Evolutionary conservation across 2,888 invertebrate genomes (phyloP).

Genomic region (Drosophila lutescens): DNA sequence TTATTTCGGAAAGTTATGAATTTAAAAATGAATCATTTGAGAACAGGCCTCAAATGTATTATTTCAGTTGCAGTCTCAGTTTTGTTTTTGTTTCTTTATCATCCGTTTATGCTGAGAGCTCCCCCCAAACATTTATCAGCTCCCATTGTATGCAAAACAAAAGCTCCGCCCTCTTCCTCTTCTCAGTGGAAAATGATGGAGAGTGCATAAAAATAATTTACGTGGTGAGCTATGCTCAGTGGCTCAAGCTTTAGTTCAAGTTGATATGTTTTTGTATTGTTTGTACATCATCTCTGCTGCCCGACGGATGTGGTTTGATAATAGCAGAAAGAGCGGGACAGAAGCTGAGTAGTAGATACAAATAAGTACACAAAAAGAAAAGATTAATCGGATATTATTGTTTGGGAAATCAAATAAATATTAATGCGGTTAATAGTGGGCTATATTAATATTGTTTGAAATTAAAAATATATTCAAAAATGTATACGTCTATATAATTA

Average conservation of each 20-base stretch:
- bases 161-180: conserved; percentile 26
- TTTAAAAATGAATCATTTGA: neutral
- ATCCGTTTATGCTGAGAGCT: conserved; percentile 22
- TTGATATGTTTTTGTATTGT: conserved; percentile 71
- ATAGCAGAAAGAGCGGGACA: conserved; percentile 53
- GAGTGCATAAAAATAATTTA: conserved; percentile 55
- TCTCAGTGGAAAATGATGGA: conserved; percentile 5
- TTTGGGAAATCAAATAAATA: neutral
- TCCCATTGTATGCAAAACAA: conserved; percentile 44
- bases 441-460: too few species aligned
- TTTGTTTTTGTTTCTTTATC: conserved; percentile 15
- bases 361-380: conserved; percentile 14
- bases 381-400: neutral
- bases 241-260: conserved; percentile 65
- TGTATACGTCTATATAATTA: too few species aligned
- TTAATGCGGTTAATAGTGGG: neutral
- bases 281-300: conserved; percentile 53
- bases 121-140: conserved; percentile 21
- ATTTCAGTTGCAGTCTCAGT: neutral
- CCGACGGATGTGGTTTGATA: conserved; percentile 76
- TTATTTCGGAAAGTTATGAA: conserved; percentile 6
- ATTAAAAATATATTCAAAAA: too few species aligned
- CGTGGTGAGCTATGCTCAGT: conserved; percentile 58
- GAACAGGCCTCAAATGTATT: conserved; percentile 3
- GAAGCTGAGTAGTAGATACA: neutral